These are phyloP conservation scores for Criorhina ranunculi DNA, from an alignment of 2,888 invertebrate species.

Conservation along the genomic window DNA sequence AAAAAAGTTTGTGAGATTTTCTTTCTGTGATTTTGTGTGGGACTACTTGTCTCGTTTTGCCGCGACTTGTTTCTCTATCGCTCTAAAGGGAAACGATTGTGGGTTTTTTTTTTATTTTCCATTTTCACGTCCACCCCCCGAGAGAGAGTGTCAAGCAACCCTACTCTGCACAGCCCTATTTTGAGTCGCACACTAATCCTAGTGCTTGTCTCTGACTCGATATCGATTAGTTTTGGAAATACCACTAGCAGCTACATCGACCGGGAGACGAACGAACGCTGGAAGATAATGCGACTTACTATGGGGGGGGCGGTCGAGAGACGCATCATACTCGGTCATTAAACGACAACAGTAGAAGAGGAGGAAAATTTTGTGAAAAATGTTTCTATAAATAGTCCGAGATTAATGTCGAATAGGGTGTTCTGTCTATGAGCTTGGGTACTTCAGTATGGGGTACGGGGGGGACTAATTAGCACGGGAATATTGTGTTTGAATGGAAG, in stretches of 20 bases:
- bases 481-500: conserved; percentile 5
- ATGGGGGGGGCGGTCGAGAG: background rate
- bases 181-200: conserved; percentile 75
- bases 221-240: conserved; percentile 74
- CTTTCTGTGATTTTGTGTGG: conserved; percentile 52
- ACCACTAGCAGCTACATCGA: conserved; percentile 22
- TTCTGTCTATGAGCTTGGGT: conserved; percentile 45
- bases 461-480: conserved; percentile 33
- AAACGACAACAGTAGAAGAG: conserved; percentile 25
- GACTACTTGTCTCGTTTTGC: conserved; percentile 48
- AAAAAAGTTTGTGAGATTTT: conserved; percentile 67
- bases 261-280: conserved; percentile 26
- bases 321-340: conserved; percentile 61
- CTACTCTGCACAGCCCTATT: conserved; percentile 65
- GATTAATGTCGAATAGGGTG: conserved; percentile 72
- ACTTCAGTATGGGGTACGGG: conserved; percentile 39
- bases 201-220: conserved; percentile 74
- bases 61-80: conserved; percentile 47
- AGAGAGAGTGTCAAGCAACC: conserved; percentile 49
- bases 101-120: conserved; percentile 28
- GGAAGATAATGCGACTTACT: conserved; percentile 57
- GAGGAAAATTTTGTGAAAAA: conserved; percentile 39
- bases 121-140: conserved; percentile 41
- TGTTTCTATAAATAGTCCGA: conserved; percentile 71
- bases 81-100: conserved; percentile 40